Conservation (phyloP, 2,888 invertebrate species). For the Tachina grossa region DNA sequence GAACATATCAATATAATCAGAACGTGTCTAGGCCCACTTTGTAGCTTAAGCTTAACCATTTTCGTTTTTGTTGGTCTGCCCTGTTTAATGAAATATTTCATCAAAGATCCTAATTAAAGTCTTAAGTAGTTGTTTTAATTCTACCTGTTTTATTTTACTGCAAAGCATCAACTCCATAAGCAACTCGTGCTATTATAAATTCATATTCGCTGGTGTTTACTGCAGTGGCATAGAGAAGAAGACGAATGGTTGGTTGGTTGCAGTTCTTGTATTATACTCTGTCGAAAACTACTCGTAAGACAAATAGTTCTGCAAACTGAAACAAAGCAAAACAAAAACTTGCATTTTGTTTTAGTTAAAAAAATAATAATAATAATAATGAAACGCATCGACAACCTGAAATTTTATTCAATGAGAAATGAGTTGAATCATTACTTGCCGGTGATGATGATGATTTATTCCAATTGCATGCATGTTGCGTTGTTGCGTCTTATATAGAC, state of each 20-base stretch:
- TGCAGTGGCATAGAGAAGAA: constrained; percentile 28
- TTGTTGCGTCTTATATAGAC: constrained; percentile 38
- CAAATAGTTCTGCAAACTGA: constrained; percentile 24
- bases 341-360: constrained; percentile 23
- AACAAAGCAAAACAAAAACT: too few species aligned
- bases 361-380: constrained; percentile 6
- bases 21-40: too few species aligned
- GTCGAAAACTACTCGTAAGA: constrained; percentile 41
- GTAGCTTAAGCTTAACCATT: too few species aligned
- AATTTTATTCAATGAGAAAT: constrained; percentile 63
- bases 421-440: constrained; percentile 63
- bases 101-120: background rate
- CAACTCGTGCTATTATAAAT: constrained; percentile 58
- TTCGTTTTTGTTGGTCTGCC: background rate
- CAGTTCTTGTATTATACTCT: constrained; percentile 1
- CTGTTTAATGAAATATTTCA: background rate
- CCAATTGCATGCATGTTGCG: constrained; percentile 78
- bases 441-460: constrained; percentile 80
- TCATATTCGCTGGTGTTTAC: constrained; percentile 7
- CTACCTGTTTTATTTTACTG: background rate
- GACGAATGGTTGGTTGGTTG: constrained; percentile 37
- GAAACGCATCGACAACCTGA: constrained; percentile 72
- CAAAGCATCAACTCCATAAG: constrained; percentile 2
- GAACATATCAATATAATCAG: too few species aligned
- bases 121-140: background rate